Evolutionary conservation across 2,113 vertebrate species (phyloP).

Genomic region (Catharus minimus): DNA sequence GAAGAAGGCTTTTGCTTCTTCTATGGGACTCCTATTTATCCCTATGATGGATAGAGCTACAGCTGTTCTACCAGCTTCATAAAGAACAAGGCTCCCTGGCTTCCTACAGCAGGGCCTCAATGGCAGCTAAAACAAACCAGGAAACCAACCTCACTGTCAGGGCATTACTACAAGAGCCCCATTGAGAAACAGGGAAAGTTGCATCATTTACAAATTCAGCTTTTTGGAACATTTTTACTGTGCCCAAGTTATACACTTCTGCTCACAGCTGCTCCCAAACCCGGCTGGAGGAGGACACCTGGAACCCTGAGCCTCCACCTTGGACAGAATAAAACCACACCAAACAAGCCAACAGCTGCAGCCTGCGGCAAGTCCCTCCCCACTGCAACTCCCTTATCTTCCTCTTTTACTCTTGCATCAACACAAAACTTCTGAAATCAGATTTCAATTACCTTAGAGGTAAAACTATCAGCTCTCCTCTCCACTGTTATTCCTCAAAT

Average conservation of each 20-base stretch:
- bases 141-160: constrained; percentile 53
- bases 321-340: neutral
- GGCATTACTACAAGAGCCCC: constrained; percentile 58
- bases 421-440: neutral
- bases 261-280: constrained; percentile 42
- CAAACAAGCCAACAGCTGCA: neutral
- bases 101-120: constrained; percentile 57
- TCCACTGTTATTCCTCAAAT: neutral
- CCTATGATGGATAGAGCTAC: constrained; percentile 55
- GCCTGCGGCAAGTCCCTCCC: neutral
- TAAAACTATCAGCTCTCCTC: neutral
- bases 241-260: constrained; percentile 22
- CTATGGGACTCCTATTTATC: constrained; percentile 32
- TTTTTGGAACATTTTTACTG: constrained; percentile 43
- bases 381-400: neutral
- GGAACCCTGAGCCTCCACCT: neutral
- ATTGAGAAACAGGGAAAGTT: constrained; percentile 55
- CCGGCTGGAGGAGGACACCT: constrained; percentile 48
- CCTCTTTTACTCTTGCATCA: neutral
- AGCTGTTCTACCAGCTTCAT: constrained; percentile 56
- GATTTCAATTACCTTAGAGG: neutral
- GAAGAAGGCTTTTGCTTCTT: neutral
- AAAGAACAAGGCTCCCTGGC: constrained; percentile 55
- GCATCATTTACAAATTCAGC: constrained; percentile 60
- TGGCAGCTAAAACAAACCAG: constrained; percentile 59